A percentile compares a stretch with the other conserved stretches of the same genome.
Conservation (phyloP, 2,113 vertebrate species). For the Thamnophis sirtalis region DNA sequence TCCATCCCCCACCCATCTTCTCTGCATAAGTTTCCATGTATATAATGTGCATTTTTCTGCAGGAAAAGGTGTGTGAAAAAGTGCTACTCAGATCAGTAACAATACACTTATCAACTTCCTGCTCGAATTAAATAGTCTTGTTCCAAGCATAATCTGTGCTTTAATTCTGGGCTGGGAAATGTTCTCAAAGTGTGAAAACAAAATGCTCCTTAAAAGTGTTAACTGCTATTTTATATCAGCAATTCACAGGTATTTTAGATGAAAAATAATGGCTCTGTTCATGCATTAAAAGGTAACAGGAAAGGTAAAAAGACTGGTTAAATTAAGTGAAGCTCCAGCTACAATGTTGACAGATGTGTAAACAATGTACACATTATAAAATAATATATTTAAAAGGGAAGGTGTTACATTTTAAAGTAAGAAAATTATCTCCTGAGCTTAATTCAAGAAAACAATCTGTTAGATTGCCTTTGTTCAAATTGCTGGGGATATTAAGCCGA, state of each 20-base stretch:
- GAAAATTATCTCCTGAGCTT: too few relatives aligned
- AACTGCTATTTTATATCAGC: conserved; percentile 21
- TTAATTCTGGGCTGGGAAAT: conserved; percentile 7
- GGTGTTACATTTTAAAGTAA: too few relatives aligned
- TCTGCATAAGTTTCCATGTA: background rate
- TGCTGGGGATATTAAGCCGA: background rate
- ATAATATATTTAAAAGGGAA: background rate
- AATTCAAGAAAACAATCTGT: background rate
- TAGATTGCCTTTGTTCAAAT: background rate
- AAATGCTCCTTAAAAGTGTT: background rate
- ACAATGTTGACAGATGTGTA: background rate
- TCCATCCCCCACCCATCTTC: background rate
- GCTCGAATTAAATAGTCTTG: background rate
- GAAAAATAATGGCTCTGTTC: conserved; percentile 18
- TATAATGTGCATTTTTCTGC: background rate
- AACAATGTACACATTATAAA: background rate
- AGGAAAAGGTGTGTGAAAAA: background rate
- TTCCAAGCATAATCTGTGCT: background rate
- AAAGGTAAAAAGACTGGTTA: conserved; percentile 1
- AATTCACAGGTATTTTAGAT: conserved; percentile 8
- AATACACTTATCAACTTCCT: background rate
- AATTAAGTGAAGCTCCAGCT: background rate
- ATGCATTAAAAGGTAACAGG: background rate
- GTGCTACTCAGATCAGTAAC: background rate
- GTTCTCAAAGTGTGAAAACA: conserved; percentile 16